These are phyloP conservation scores for Petrocephalus zakoni DNA, from an alignment of 2,113 vertebrate species.

Conservation along the genomic window DNA sequence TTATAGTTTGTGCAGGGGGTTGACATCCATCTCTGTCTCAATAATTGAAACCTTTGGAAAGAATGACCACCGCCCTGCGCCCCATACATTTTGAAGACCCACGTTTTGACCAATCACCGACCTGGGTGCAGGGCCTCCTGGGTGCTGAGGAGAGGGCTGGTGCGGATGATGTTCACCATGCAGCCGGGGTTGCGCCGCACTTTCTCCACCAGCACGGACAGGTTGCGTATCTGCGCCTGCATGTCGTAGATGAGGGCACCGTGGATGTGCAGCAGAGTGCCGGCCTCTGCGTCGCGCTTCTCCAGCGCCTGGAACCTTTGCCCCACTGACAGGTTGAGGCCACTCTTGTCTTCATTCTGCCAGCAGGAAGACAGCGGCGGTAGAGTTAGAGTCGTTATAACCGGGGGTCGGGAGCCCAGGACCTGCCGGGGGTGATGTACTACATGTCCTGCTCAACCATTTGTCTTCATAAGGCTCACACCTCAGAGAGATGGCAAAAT, in stretches of 20 bases:
- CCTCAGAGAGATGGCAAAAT: not conserved
- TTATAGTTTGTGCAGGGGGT: not conserved
- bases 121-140: conserved; percentile 60
- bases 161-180: conserved; percentile 51
- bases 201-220: conserved; percentile 63
- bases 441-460: not conserved
- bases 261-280: conserved; percentile 69
- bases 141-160: conserved; percentile 52
- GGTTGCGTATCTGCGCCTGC: conserved; percentile 71
- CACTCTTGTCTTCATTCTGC: conserved; percentile 60
- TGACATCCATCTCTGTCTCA: not conserved
- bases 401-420: not conserved
- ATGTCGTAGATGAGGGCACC: conserved; percentile 70
- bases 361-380: too few species aligned
- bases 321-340: conserved; percentile 55
- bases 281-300: conserved; percentile 61
- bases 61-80: not conserved
- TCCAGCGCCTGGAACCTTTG: conserved; percentile 68
- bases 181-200: conserved; percentile 59
- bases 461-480: not conserved
- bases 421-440: not conserved
- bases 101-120: conserved; percentile 26
- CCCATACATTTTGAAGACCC: not conserved
- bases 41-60: not conserved
- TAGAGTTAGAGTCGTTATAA: not conserved